Evolutionary conservation across 2,888 invertebrate genomes (phyloP).

Genomic region (Apotomis capreana): DNA sequence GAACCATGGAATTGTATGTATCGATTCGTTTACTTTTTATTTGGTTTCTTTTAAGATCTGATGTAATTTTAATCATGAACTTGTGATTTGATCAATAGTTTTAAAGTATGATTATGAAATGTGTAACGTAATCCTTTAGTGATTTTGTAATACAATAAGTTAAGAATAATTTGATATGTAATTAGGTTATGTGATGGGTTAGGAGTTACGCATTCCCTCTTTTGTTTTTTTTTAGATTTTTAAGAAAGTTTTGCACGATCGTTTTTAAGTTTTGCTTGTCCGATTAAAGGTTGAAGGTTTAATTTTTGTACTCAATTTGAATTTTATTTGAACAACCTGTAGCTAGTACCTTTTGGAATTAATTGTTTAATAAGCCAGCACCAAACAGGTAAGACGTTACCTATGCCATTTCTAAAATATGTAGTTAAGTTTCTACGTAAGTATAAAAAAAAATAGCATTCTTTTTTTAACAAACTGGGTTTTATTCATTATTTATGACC

Average conservation of each 20-base stretch:
- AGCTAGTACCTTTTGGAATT: not conserved
- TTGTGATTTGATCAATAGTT: conserved; percentile 71
- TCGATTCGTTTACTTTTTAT: conserved; percentile 63
- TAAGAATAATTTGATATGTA: conserved; percentile 46
- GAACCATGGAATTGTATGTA: conserved; percentile 70
- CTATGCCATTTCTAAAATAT: no score
- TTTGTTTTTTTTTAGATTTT: conserved; percentile 57
- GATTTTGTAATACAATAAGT: conserved; percentile 60
- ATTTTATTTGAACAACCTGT: not conserved
- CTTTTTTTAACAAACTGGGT: no score
- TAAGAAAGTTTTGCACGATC: conserved; percentile 65
- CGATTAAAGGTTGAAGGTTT: conserved; percentile 61
- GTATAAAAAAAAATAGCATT: no score
- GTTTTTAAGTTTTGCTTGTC: conserved; percentile 72
- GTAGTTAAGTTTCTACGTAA: no score
- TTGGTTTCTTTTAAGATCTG: conserved; percentile 53
- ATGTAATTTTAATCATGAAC: conserved; percentile 78
- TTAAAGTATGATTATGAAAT: conserved; percentile 76
- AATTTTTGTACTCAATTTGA: conserved; percentile 13
- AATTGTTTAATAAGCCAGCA: no score
- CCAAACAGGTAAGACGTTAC: no score
- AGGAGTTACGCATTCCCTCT: conserved; percentile 50
- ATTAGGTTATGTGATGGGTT: conserved; percentile 50
- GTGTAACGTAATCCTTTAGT: conserved; percentile 60
- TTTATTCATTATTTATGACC: no score